A percentile compares a stretch with the other conserved stretches of the same genome.
phyloP scores from a whole-genome alignment of 1,140 invertebrate species.

The Drosophila quadrilineata region DNA sequence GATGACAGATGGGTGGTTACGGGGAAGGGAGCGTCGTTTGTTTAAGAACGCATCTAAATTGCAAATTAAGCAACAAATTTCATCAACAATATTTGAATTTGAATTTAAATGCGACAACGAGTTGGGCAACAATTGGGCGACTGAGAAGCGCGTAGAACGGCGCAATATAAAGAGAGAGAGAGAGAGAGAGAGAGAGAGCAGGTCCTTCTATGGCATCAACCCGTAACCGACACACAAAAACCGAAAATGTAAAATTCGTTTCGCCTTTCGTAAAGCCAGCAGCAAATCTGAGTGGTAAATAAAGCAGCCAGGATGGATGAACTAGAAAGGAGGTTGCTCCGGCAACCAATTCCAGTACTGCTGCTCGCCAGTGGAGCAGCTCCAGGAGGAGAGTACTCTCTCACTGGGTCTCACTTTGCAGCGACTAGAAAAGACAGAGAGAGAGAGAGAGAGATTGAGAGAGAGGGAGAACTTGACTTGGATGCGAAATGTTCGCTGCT shows the following conservation, averaged over 20 bases:
- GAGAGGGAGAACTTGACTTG: too few relatives aligned
- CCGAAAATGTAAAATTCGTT: slow-evolving; percentile 77
- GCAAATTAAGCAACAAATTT: slow-evolving; percentile 80
- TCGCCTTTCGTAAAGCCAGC: slow-evolving; percentile 33
- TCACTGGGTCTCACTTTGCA: neutral
- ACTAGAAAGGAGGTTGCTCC: neutral
- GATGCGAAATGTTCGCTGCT: slow-evolving; percentile 50
- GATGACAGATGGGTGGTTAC: neutral
- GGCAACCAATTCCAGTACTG: too few relatives aligned
- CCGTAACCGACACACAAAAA: slow-evolving; percentile 44
- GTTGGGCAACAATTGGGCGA: slow-evolving; percentile 28
- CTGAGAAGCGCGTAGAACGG: slow-evolving; percentile 29
- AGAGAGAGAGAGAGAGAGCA: neutral
- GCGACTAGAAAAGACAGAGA: too few relatives aligned
- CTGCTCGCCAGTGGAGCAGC: too few relatives aligned
- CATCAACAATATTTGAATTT: slow-evolving; percentile 80
- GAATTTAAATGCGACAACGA: slow-evolving; percentile 76
- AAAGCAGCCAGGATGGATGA: slow-evolving; percentile 8
- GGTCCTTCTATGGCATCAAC: slow-evolving; percentile 11
- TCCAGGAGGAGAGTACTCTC: too few relatives aligned
- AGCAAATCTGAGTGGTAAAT: slow-evolving; percentile 44
- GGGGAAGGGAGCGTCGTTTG: slow-evolving; percentile 48
- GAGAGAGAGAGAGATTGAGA: too few relatives aligned
- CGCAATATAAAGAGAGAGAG: neutral
- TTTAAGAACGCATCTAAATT: slow-evolving; percentile 80